Base-by-base conservation (phyloP, 2,888 invertebrate species). In the Lasioglossum morio region DNA sequence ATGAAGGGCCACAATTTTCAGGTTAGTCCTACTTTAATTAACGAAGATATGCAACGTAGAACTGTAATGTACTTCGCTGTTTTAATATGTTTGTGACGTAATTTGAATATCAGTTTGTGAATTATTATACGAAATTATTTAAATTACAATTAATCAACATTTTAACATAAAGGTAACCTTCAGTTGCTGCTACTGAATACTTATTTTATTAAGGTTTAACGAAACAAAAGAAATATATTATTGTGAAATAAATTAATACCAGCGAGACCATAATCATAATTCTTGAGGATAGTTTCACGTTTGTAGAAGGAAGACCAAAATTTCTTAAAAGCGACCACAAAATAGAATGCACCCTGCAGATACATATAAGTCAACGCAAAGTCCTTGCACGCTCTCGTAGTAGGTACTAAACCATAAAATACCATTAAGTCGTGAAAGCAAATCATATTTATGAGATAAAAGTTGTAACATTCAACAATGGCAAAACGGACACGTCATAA, bases 401-500 rank as follows among this genome's bases (percentile, higher is more conserved):
- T 30, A 63, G 63, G 63, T 63, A 63, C 63, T 63, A 63, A 63
- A 63, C 63, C 63, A 63, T 63, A 63, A 63, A 63, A 63, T 63
- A 63, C 30, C 30, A 63, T 63, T 63, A 63, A 16, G 63, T 30
- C 63, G 27, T 63, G 63, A 63, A 63, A 63, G 63, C 30, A 63
- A 63, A 63, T 63, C 30, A 30, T 30, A 63, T 63, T 63, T 63
- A 63, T 4, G 63, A 63, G 63, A 63, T 30, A 63, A 30, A 63
- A 63, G 63, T 63, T 63, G 16, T 63, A 63, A 63, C 63, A 63
- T 30, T 63, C 63, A 63, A 63, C 63, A 63, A 30, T 30, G 63
- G 63, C 63, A 63, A 63, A 63, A 63, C 63, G 63, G 63, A 63
- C 63, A 63, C 30, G 63, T 63, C 63, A 30, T 63, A 63, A 63